A percentile compares a stretch with the other conserved stretches of the same genome.
phyloP scores from a whole-genome alignment of 2,797 vertebrate genomes.

The Astyanax mexicanus region DNA sequence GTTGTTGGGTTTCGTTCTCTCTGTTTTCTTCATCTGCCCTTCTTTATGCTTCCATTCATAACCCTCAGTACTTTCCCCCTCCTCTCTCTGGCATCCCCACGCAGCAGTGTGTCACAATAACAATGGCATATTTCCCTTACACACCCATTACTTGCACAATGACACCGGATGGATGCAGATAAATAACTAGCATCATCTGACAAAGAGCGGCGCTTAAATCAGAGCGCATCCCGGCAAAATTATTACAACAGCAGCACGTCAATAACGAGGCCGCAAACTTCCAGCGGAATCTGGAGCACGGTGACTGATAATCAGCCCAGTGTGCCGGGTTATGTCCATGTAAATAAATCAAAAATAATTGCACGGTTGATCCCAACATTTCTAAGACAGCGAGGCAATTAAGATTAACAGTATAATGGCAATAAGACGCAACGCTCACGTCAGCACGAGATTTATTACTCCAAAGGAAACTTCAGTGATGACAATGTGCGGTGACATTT shows the following conservation, averaged over 20 bases:
- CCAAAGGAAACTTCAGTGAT: conserved; percentile 16
- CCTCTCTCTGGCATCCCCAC: neutral
- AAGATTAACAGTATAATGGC: conserved; percentile 40
- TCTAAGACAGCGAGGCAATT: conserved; percentile 41
- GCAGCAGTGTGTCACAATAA: neutral
- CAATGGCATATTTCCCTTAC: conserved; percentile 4
- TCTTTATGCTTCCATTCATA: neutral
- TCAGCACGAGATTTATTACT: conserved; percentile 26
- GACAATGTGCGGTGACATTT: conserved; percentile 15
- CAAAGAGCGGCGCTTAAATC: conserved; percentile 54
- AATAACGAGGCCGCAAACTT: conserved; percentile 77
- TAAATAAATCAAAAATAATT: conserved; percentile 83
- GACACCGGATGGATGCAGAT: conserved; percentile 38
- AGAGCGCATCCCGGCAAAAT: conserved; percentile 62
- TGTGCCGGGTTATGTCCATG: conserved; percentile 76
- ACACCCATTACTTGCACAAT: conserved; percentile 33
- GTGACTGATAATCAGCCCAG: conserved; percentile 61
- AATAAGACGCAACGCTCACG: conserved; percentile 33
- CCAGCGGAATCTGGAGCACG: conserved; percentile 64
- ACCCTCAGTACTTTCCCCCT: neutral
- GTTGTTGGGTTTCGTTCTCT: neutral
- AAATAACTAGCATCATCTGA: conserved; percentile 32
- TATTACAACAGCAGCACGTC: conserved; percentile 68
- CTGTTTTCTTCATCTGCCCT: neutral
- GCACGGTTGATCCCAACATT: conserved; percentile 62